Percentiles rank a stretch among this genome's conserved stretches.
Evolutionary conservation across 2,113 vertebrate species (phyloP).

Genomic region (Cygnus buccinator): DNA sequence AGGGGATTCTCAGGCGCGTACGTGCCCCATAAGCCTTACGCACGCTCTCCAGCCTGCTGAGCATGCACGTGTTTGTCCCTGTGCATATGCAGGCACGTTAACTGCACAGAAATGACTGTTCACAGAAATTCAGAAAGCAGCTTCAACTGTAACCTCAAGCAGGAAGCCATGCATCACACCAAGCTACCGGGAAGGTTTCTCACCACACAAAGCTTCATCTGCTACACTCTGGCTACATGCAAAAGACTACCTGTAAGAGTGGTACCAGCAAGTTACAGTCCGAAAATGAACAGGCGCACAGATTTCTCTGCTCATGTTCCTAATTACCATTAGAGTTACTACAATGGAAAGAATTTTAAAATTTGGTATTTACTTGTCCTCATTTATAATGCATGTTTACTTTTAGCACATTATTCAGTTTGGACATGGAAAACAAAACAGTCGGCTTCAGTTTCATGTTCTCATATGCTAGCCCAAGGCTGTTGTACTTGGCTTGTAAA

Average conservation of each 20-base stretch:
- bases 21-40: not conserved
- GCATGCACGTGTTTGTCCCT: not conserved
- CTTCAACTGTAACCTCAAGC: not conserved
- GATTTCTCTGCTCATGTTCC: conserved; percentile 14
- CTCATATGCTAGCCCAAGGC: conserved; percentile 21
- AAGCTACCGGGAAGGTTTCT: accelerated
- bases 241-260: not conserved
- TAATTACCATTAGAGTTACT: conserved; percentile 51
- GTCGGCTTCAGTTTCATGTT: conserved; percentile 52
- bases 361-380: conserved; percentile 34
- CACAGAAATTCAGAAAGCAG: not conserved
- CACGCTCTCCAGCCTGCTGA: not conserved
- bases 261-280: not conserved
- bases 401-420: conserved; percentile 67
- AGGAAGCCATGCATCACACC: not conserved
- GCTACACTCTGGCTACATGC: not conserved
- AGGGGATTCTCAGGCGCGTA: not conserved
- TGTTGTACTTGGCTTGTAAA: conserved; percentile 60
- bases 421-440: conserved; percentile 64
- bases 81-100: not conserved
- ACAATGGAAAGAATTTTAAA: conserved; percentile 65
- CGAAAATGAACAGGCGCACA: not conserved
- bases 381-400: conserved; percentile 61
- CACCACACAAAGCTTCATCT: not conserved
- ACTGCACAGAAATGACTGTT: not conserved